These are phyloP conservation scores for Thymallus thymallus DNA, from an alignment of 2,113 vertebrate species.

Conservation along the genomic window DNA sequence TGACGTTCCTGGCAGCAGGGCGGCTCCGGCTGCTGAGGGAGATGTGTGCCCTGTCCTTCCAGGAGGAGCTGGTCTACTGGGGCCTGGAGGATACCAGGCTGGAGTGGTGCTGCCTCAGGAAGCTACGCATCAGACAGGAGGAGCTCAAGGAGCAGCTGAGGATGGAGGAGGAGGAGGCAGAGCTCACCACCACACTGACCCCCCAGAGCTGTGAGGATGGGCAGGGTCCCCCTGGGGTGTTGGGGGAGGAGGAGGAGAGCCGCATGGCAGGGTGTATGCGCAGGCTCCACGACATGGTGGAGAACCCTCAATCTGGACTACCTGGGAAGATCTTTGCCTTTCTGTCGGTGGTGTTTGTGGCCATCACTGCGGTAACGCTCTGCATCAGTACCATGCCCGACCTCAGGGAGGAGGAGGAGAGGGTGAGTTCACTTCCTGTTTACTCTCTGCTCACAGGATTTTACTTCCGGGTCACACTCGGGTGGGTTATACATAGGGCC, in stretches of 20 bases:
- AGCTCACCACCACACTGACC: constrained; percentile 52
- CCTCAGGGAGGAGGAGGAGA: constrained; percentile 89
- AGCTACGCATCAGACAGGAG: constrained; percentile 84
- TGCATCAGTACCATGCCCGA: constrained; percentile 98
- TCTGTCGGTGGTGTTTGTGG: constrained; percentile 90
- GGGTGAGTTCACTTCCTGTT: constrained; percentile 76
- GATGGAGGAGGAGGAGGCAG: constrained; percentile 73
- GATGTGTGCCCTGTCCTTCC: constrained; percentile 93
- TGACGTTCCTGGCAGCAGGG: constrained; percentile 89
- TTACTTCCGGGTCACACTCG: background rate
- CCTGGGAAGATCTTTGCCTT: constrained; percentile 95
- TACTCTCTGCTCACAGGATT: background rate
- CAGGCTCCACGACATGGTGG: constrained; percentile 90
- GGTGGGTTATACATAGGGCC: too few species aligned
- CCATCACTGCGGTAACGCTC: constrained; percentile 91
- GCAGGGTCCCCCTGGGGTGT: constrained; percentile 37
- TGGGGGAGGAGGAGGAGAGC: constrained; percentile 59
- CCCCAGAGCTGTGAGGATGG: constrained; percentile 64
- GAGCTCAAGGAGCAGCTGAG: constrained; percentile 82
- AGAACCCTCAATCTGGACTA: constrained; percentile 90
- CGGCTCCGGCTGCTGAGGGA: constrained; percentile 90
- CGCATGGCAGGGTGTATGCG: constrained; percentile 73
- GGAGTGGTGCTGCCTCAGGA: constrained; percentile 92
- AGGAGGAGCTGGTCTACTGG: constrained; percentile 96
- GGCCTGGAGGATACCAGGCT: constrained; percentile 89